These are phyloP conservation scores for Himalopsyche tibetana DNA, from an alignment of 2,888 invertebrate species.

Conservation along the genomic window DNA sequence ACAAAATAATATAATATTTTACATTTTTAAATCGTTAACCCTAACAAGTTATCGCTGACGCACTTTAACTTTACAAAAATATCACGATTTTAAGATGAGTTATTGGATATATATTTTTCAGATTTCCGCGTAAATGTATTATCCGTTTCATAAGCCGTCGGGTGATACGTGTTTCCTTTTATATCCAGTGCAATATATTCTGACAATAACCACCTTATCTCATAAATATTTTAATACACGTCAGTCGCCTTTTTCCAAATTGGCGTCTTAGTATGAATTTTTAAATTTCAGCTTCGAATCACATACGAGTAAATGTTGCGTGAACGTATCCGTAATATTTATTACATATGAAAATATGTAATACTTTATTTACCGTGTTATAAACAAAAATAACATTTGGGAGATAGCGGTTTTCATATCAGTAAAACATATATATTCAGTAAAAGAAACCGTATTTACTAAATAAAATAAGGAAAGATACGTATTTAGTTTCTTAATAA, in stretches of 20 bases:
- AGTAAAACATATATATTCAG: too few relatives aligned
- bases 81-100: too few relatives aligned
- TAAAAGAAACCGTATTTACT: too few relatives aligned
- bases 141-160: conserved; percentile 25
- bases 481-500: too few relatives aligned
- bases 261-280: conserved; percentile 20
- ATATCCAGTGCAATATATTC: neutral
- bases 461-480: too few relatives aligned
- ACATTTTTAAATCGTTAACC: too few relatives aligned
- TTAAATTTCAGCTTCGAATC: conserved; percentile 33
- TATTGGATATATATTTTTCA: neutral
- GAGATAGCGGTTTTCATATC: too few relatives aligned
- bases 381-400: neutral
- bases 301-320: conserved; percentile 21
- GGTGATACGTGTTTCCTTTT: conserved; percentile 1
- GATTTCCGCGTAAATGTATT: conserved; percentile 9
- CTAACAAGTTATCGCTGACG: too few relatives aligned
- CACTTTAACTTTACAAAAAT: too few relatives aligned
- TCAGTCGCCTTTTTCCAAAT: conserved; percentile 20
- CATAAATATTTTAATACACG: conserved; percentile 42
- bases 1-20: too few relatives aligned
- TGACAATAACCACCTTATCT: conserved; percentile 32
- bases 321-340: neutral
- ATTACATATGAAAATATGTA: neutral
- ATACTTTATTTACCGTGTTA: neutral